Conservation (phyloP, 1,140 invertebrate species). For the Portunus trituberculatus region DNA sequence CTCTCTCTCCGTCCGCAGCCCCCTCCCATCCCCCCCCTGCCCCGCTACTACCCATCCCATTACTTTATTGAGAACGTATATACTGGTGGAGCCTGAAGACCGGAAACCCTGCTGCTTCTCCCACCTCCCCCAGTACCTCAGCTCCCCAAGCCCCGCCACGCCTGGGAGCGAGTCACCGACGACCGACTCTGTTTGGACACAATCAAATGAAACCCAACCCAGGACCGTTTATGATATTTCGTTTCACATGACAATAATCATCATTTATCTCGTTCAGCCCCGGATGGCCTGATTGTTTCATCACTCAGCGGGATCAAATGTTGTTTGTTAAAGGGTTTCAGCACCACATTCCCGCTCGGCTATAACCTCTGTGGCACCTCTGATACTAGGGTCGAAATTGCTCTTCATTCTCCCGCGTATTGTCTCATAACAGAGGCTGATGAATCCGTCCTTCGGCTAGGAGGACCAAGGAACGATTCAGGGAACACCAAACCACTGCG, state of each 20-base stretch:
- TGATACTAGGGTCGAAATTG: not conserved
- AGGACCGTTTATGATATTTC: conserved; percentile 70
- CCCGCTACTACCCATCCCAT: not conserved
- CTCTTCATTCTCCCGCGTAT: not conserved
- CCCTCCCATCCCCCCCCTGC: not conserved
- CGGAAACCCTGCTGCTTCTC: not conserved
- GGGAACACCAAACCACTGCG: not conserved
- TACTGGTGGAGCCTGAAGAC: not conserved
- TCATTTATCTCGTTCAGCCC: conserved; percentile 66
- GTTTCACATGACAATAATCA: conserved; percentile 73
- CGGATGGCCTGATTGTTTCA: conserved; percentile 65
- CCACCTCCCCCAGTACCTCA: not conserved
- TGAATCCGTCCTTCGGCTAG: not conserved
- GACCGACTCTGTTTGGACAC: conserved; percentile 52
- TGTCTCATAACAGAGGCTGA: not conserved
- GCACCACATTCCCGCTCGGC: not conserved
- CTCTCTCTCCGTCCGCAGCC: not conserved
- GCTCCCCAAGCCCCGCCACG: not conserved
- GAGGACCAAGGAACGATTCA: not conserved
- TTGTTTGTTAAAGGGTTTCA: conserved; percentile 49
- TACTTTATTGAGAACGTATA: not conserved
- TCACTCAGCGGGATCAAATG: conserved; percentile 63
- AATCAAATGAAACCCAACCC: conserved; percentile 65
- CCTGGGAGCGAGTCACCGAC: conserved; percentile 8
- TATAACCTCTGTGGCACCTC: conserved; percentile 18